phyloP scores from a whole-genome alignment of 1,140 invertebrate species.

The Paraescarpia echinospica region DNA sequence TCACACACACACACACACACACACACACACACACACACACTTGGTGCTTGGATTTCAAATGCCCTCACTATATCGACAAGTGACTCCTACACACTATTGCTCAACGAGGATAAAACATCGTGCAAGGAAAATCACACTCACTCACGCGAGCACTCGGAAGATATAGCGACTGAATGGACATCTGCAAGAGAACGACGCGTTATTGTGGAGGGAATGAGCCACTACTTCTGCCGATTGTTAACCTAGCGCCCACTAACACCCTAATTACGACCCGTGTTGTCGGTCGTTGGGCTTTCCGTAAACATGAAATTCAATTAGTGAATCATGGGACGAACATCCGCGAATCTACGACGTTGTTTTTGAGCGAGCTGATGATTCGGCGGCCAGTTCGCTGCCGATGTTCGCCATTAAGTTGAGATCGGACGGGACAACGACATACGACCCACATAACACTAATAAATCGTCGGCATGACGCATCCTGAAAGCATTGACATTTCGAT shows the following conservation, averaged over 20 bases:
- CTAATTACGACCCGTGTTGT: not conserved
- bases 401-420: not conserved
- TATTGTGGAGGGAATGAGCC: not conserved
- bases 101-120: not conserved
- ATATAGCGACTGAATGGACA: not conserved
- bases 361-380: not conserved
- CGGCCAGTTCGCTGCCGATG: not conserved
- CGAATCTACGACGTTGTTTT: not conserved
- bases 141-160: not conserved
- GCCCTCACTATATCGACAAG: not conserved
- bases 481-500: not conserved
- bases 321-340: not conserved
- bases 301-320: conserved; percentile 6
- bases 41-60: not conserved
- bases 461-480: not conserved
- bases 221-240: not conserved
- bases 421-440: not conserved
- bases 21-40: too few species aligned
- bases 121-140: not conserved
- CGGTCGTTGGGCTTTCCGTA: not conserved
- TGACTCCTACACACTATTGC: not conserved
- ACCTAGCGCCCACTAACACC: not conserved
- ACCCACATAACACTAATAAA: not conserved
- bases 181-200: not conserved
- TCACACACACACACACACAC: too few species aligned